Evolutionary conservation across 2,888 invertebrate species (phyloP), one percentile per base, ranked within the genome.

Genomic region (Didymodactylos carnosus): DNA sequence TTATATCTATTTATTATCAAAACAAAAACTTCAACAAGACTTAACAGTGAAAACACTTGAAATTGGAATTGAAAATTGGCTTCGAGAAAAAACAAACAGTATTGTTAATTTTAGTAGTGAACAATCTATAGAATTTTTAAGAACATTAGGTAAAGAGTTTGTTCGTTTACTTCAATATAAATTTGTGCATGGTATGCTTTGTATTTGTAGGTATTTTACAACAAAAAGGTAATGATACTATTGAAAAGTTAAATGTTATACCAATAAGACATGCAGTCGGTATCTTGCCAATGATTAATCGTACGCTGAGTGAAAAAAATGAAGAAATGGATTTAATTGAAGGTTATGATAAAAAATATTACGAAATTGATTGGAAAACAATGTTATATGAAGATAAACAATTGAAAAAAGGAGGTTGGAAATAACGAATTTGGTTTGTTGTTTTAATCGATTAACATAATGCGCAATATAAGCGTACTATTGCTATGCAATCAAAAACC

Each of bases 291-390:
- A 35, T 35, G n/a, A 35, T 3, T 35, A 35, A 29, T 4, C 62
- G 62, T n/a, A 62, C 62, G 35, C n/a, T 62, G n/a, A 62, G 62
- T 62, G 62, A 62, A 35, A 62, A 62, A 62, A 29, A 16, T 29
- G 62, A 62, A 62, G 62, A 62, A 35, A 35, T 29, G 62, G 62
- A 62, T 62, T 62, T 62, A 62, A 25, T 62, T 62, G 62, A 62
- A 62, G 62, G 62, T 35, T 62, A 62, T 35, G 62, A 62, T 19
- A 62, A 62, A 25, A 62, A 62, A 35, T 62, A 62, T 62, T 62
- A 35, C n/a, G 62, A 62, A 62, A 8, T 62, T n/a, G 62, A 62
- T 35, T 74, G 74, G 74, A 71, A 40, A 39, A 53, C 19, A 10
- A 35, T 71, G 16, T 19, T 35, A 35, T n/a, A 41, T 25, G 72